Evolutionary conservation across 1,140 invertebrate species (phyloP).

Genomic region (Tribolium castaneum): DNA sequence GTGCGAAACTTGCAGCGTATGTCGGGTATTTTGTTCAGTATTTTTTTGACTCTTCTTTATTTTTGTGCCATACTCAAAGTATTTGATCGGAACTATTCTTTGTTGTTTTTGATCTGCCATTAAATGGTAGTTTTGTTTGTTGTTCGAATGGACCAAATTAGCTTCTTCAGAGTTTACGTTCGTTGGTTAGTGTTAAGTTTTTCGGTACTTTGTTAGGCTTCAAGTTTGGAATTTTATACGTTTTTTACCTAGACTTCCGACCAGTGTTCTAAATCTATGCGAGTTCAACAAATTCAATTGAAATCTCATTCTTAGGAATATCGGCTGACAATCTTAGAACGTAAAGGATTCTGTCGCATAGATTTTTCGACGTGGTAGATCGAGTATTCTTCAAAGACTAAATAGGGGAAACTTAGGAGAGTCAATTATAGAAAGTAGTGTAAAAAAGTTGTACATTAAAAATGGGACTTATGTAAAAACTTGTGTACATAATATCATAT

Average conservation of each 20-base stretch:
- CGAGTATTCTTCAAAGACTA: constrained; percentile 13
- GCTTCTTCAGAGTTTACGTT: constrained; percentile 15
- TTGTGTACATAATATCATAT: constrained; percentile 13
- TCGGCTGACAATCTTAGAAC: constrained; percentile 1
- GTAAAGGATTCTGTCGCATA: not conserved
- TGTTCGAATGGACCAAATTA: constrained; percentile 17
- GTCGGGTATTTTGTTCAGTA: not conserved
- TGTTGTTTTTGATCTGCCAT: not conserved
- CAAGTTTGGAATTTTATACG: not conserved
- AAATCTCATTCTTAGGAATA: not conserved
- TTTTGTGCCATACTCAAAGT: not conserved
- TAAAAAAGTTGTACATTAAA: constrained; percentile 19
- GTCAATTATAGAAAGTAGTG: constrained; percentile 29
- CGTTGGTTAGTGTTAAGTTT: constrained; percentile 11
- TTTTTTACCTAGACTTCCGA: not conserved
- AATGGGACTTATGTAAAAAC: constrained; percentile 3
- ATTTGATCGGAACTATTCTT: not conserved
- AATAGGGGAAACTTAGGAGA: not conserved
- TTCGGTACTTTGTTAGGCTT: not conserved
- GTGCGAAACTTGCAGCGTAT: not conserved
- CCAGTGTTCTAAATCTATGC: not conserved
- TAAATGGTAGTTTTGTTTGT: not conserved
- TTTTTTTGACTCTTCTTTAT: not conserved
- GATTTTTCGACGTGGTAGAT: not conserved
- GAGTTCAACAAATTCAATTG: not conserved